Evolutionary conservation across 2,797 vertebrate species (phyloP).

Genomic region (Champsocephalus gunnari): DNA sequence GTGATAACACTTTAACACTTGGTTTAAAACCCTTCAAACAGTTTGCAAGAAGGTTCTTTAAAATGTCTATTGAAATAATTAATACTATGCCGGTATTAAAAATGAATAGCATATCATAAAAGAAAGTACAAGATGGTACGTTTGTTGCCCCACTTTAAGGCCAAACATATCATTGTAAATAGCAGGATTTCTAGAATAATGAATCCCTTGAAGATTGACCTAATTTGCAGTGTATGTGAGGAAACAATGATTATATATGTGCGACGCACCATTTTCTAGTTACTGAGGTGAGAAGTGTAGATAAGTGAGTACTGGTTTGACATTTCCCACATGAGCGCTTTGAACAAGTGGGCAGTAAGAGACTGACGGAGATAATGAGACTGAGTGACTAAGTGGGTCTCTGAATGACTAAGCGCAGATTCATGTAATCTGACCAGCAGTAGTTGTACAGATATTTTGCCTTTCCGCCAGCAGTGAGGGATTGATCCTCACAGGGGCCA

Average conservation of each 20-base stretch:
- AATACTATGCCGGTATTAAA: background rate
- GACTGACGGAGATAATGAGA: slow-evolving; percentile 36
- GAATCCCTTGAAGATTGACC: background rate
- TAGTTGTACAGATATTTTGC: slow-evolving; percentile 45
- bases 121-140: background rate
- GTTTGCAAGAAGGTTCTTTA: background rate
- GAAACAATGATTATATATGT: background rate
- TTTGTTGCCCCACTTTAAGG: background rate
- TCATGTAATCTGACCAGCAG: slow-evolving; percentile 59
- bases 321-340: slow-evolving; percentile 39
- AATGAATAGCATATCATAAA: background rate
- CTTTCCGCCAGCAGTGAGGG: slow-evolving; percentile 43
- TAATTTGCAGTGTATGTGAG: background rate
- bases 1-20: background rate
- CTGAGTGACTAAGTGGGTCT: slow-evolving; percentile 57
- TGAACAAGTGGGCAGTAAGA: slow-evolving; percentile 18
- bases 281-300: background rate
- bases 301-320: slow-evolving; percentile 14
- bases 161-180: background rate
- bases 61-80: background rate
- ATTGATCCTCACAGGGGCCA: slow-evolving; percentile 71
- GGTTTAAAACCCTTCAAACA: background rate
- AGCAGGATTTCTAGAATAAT: background rate
- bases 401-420: slow-evolving; percentile 57
- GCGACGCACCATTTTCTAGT: background rate